These are phyloP conservation scores for Drosophila robusta DNA, from an alignment of 2,888 invertebrate species.

Conservation along the genomic window DNA sequence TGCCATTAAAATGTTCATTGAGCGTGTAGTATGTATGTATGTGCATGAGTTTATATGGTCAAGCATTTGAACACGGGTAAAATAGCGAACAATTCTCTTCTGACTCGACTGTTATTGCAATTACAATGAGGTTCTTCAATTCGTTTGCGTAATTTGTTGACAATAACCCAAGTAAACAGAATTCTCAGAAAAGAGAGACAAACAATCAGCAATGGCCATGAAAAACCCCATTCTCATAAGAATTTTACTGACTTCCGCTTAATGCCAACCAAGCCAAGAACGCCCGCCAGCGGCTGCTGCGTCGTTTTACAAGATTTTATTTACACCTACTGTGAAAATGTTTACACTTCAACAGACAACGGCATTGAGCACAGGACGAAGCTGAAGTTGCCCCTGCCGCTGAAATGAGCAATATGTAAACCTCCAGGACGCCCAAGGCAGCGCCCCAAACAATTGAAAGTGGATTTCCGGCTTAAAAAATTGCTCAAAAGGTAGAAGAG, in stretches of 20 bases:
- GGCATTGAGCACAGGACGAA: conserved; percentile 49
- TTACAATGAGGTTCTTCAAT: conserved; percentile 13
- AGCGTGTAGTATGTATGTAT: not conserved
- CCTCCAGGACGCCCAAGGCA: conserved; percentile 67
- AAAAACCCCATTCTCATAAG: conserved; percentile 35
- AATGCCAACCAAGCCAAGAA: conserved; percentile 23
- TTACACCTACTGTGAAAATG: conserved; percentile 79
- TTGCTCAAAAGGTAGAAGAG: conserved; percentile 56
- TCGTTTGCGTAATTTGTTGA: conserved; percentile 47
- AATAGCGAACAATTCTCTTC: conserved; percentile 1
- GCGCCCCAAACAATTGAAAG: conserved; percentile 81
- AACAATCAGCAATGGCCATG: conserved; percentile 43
- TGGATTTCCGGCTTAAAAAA: conserved; percentile 80
- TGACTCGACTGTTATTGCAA: conserved; percentile 20
- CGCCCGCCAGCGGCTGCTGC: conserved; percentile 43
- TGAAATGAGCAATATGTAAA: conserved; percentile 77
- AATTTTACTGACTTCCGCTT: conserved; percentile 68
- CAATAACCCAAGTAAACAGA: conserved; percentile 36
- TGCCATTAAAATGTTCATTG: not conserved
- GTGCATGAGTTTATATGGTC: conserved; percentile 9
- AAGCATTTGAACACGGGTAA: conserved; percentile 8
- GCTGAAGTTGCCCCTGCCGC: conserved; percentile 18
- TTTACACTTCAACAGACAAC: conserved; percentile 78
- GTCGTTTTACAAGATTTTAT: conserved; percentile 74
- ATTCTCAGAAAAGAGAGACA: conserved; percentile 26